Conservation (phyloP, 1,140 invertebrate species). For the Temnothorax curvispinosus region DNA sequence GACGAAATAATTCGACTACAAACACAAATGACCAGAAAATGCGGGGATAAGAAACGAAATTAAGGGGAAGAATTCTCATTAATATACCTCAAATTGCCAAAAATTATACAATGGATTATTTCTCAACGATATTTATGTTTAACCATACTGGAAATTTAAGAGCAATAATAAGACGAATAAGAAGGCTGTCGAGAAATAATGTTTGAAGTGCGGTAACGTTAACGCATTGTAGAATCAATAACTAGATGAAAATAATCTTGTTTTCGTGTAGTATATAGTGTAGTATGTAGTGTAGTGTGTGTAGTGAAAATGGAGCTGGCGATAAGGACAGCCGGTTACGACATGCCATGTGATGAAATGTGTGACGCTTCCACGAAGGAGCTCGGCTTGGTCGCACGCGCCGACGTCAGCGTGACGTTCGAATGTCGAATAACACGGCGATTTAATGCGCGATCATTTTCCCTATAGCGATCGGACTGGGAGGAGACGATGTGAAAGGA, state of each 20-base stretch:
- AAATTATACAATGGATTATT: background rate
- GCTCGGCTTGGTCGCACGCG: conserved; percentile 36
- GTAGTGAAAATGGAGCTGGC: conserved; percentile 38
- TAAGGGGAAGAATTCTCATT: background rate
- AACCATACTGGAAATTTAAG: background rate
- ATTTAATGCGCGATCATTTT: conserved; percentile 52
- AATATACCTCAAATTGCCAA: background rate
- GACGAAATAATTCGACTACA: conserved; percentile 26
- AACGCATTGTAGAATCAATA: background rate
- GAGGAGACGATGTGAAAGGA: conserved; percentile 47
- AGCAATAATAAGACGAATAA: background rate
- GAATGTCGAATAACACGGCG: conserved; percentile 40
- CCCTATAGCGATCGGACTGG: conserved; percentile 7
- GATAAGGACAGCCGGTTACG: conserved; percentile 47
- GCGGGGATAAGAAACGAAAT: background rate
- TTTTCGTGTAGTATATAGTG: background rate
- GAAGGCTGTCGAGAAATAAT: background rate
- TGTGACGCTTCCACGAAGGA: conserved; percentile 44
- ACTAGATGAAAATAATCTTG: conserved; percentile 21
- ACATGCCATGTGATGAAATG: conserved; percentile 33
- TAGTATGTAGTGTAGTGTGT: background rate
- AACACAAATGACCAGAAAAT: background rate
- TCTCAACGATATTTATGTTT: background rate
- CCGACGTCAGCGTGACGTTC: conserved; percentile 54
- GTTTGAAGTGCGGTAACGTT: conserved; percentile 1